These are phyloP conservation scores for Syritta pipiens DNA, from an alignment of 2,888 invertebrate species.

Conservation along the genomic window DNA sequence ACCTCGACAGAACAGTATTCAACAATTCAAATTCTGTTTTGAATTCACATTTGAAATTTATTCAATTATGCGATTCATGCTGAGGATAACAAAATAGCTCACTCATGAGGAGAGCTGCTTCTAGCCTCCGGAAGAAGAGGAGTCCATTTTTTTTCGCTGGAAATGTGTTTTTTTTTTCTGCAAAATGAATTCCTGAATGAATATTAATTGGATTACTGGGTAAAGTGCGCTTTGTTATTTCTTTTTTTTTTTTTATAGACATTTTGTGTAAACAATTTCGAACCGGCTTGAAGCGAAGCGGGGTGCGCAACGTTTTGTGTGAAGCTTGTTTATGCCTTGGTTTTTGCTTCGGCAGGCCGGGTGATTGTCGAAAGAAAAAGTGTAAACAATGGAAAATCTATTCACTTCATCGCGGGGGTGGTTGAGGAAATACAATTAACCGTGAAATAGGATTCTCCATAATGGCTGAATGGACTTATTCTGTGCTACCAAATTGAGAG, in stretches of 20 bases:
- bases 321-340: neutral
- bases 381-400: too few species aligned
- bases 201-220: slow-evolving; percentile 30
- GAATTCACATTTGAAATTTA: slow-evolving; percentile 1
- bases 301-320: neutral
- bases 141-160: slow-evolving; percentile 1
- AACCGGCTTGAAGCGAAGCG: neutral
- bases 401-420: neutral
- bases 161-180: neutral
- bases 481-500: slow-evolving; percentile 26
- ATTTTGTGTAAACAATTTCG: slow-evolving; percentile 8
- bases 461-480: slow-evolving; percentile 27
- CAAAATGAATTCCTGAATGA: slow-evolving; percentile 15
- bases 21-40: slow-evolving; percentile 1
- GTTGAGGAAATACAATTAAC: slow-evolving; percentile 11
- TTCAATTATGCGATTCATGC: slow-evolving; percentile 6
- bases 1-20: too few species aligned
- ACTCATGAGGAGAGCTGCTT: too few species aligned
- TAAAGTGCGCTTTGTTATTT: slow-evolving; percentile 1
- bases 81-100: neutral
- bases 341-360: too few species aligned
- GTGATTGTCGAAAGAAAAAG: neutral
- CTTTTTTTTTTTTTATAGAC: neutral
- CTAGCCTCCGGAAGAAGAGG: neutral
- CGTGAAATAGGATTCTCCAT: slow-evolving; percentile 32